These are phyloP conservation scores for Limnephilus auricula DNA, from an alignment of 2,888 invertebrate species.

Conservation along the genomic window DNA sequence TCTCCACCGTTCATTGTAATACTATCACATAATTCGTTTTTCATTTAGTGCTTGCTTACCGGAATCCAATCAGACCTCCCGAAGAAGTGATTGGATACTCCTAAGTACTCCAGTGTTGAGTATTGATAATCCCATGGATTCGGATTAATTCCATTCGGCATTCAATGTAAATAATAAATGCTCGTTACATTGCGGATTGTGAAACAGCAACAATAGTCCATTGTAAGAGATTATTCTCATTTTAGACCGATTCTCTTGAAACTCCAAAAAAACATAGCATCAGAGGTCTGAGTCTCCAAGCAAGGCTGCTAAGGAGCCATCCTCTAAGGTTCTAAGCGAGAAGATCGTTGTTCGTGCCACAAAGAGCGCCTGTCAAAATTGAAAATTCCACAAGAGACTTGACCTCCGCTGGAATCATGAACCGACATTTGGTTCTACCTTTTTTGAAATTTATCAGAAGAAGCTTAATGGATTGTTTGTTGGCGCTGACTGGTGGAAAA, in stretches of 20 bases:
- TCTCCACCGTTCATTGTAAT: background rate
- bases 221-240: conserved; percentile 45
- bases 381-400: conserved; percentile 50
- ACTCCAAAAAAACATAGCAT: conserved; percentile 17
- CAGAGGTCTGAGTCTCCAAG: background rate
- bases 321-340: conserved; percentile 2
- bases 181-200: conserved; percentile 56
- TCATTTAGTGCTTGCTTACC: conserved; percentile 14
- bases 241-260: conserved; percentile 24
- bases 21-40: background rate
- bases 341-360: conserved; percentile 43
- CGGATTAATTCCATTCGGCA: conserved; percentile 24
- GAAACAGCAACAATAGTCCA: conserved; percentile 46
- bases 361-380: conserved; percentile 51
- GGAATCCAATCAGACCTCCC: background rate
- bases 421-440: conserved; percentile 34
- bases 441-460: conserved; percentile 36
- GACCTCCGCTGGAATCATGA: conserved; percentile 50
- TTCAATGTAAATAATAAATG: conserved; percentile 60
- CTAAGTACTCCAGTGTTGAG: background rate
- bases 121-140: background rate
- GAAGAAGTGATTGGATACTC: background rate
- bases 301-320: conserved; percentile 40
- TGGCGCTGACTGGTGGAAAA: background rate
- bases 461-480: conserved; percentile 48